Conservation (phyloP, 2,113 vertebrate genomes). For the Sisor rabdophorus region DNA sequence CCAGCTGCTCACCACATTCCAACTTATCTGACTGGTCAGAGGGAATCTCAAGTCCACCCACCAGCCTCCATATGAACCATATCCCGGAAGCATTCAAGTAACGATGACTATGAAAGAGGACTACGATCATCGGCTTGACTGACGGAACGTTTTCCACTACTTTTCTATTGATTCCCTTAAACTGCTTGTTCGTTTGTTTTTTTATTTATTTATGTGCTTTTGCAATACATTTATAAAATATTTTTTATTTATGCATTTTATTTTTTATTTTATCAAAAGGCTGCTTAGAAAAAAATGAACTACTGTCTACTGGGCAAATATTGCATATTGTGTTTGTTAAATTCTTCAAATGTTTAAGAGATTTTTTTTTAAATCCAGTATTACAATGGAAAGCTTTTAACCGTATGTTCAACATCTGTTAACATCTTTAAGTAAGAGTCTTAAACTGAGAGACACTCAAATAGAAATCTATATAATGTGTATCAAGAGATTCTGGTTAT, state of each 20-base stretch:
- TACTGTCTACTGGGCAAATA: conserved; percentile 28
- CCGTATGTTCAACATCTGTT: conserved; percentile 16
- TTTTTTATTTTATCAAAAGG: conserved; percentile 40
- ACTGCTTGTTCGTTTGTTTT: conserved; percentile 54
- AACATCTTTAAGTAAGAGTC: conserved; percentile 34
- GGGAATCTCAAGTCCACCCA: conserved; percentile 94
- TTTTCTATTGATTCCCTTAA: conserved; percentile 53
- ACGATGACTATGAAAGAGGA: conserved; percentile 41
- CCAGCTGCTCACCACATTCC: conserved; percentile 93
- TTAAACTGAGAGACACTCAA: conserved; percentile 22
- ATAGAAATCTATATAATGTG: conserved; percentile 1
- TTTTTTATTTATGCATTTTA: conserved; percentile 48
- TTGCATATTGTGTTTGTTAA: background rate
- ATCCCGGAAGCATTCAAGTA: conserved; percentile 92
- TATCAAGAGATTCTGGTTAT: background rate
- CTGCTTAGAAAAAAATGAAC: conserved; percentile 31
- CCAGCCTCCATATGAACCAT: conserved; percentile 83
- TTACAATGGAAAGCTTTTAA: conserved; percentile 50
- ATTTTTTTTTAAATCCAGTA: conserved; percentile 60
- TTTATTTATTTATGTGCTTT: conserved; percentile 72
- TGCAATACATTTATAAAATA: conserved; percentile 61
- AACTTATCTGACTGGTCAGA: conserved; percentile 98
- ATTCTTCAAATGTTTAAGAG: conserved; percentile 45
- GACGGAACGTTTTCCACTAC: conserved; percentile 55
- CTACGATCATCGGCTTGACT: conserved; percentile 46